Evolutionary conservation across 2,888 invertebrate species (phyloP), one percentile per base, ranked within the genome.

Genomic region (Metacarcinus magister): DNA sequence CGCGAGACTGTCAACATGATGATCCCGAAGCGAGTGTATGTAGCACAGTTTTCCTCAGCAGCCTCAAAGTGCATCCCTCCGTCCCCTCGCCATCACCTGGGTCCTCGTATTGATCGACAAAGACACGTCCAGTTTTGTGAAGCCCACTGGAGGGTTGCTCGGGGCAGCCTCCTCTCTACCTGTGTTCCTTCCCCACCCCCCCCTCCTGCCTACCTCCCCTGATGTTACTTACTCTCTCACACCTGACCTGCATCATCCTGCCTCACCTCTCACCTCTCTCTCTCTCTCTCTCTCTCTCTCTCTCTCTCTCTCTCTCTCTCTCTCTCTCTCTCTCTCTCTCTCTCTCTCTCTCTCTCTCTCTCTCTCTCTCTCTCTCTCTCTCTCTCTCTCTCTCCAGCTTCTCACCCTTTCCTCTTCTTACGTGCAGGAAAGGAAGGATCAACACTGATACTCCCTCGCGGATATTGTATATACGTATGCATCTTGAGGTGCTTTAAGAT

Each of bases 91-190:
- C 82, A 32, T 82, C 82, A 32, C 82, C 13, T 28, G 32, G 82
- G 82, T 32, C 32, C 32, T 10, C 8, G 82, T 82, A 82, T 82
- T 82, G 82, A 82, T 82, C 82, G 82, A 82, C 82, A 82, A 82
- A 82, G 82, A 82, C 82, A 82, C 82, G 82, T 82, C 82, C 82
- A 82, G 82, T 82, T 82, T 82, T 82, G 82, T 23, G 13, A 82
- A 82, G 82, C 82, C 82, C 82, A 32, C 82, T 82, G 82, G 32
- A 19, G 32, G 82, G 82, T 10, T 32, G 82, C 13, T 82, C 32
- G 7, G 82, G 82, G 5, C 32, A n/a, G 23, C n/a, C 82, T 82
- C 82, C 82, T 32, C 16, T 16, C 82, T 82, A 32, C 82, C 82
- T 32, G 10, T 82, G 32, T 28, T 32, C 2, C 82, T 82, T 32